A percentile compares a stretch with the other conserved stretches of the same genome.
Evolutionary conservation across 2,797 vertebrate genomes (phyloP).

Genomic region (Coranthus polyacanthus): DNA sequence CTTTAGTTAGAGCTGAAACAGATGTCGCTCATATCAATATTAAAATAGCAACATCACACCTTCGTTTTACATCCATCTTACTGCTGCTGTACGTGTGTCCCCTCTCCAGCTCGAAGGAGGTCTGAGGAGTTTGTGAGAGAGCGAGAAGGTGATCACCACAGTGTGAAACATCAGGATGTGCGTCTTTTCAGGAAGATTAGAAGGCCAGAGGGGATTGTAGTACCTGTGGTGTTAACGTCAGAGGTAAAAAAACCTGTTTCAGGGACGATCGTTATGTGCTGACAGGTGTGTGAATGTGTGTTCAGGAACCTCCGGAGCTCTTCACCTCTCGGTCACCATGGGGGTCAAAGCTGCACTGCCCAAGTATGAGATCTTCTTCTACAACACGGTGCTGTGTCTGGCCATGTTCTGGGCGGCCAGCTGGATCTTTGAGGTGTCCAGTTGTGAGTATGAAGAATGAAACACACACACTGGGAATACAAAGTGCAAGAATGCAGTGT

Average conservation of each 20-base stretch:
- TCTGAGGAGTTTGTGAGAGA: not conserved
- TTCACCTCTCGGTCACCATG: constrained; percentile 79
- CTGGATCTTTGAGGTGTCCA: constrained; percentile 92
- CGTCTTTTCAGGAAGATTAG: not conserved
- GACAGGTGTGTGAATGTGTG: constrained; percentile 6
- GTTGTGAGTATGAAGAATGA: constrained; percentile 84
- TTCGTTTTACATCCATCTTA: constrained; percentile 16
- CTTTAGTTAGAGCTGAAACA: constrained; percentile 33
- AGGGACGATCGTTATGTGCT: not conserved
- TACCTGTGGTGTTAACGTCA: not conserved
- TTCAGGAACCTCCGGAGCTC: constrained; percentile 41
- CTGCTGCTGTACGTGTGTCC: constrained; percentile 21
- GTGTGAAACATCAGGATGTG: not conserved
- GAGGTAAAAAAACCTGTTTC: constrained; percentile 12
- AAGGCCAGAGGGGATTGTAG: not conserved
- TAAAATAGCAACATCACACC: constrained; percentile 18
- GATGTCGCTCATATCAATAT: constrained; percentile 21
- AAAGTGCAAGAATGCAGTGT: no score
- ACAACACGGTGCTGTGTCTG: constrained; percentile 88
- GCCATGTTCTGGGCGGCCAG: constrained; percentile 90
- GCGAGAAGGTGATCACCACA: no score
- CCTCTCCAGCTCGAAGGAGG: no score
- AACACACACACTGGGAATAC: no score
- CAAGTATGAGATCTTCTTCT: constrained; percentile 92
- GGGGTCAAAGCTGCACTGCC: constrained; percentile 92